Percentiles rank a stretch among this genome's conserved stretches.
Conservation (phyloP, 2,888 invertebrate genomes). For the Lithophane ornitopus region DNA sequence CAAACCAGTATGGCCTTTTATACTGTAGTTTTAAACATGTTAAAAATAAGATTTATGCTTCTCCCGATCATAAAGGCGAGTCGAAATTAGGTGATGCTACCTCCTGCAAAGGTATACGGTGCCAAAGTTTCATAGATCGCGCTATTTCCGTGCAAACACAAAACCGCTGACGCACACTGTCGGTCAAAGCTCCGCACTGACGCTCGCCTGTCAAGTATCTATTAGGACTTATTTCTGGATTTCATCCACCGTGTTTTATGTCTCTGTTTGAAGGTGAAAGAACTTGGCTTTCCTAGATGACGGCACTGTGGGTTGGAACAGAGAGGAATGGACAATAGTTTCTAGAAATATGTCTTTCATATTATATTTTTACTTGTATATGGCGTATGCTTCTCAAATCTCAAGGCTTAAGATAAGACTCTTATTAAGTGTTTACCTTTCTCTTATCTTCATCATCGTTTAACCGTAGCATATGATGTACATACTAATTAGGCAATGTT, state of each 20-base stretch:
- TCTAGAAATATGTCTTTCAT: constrained; percentile 16
- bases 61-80: constrained; percentile 67
- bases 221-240: constrained; percentile 68
- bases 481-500: constrained; percentile 30
- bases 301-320: constrained; percentile 7
- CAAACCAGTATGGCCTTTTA: constrained; percentile 12
- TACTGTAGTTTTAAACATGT: constrained; percentile 17
- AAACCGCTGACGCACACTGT: constrained; percentile 66
- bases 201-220: constrained; percentile 68
- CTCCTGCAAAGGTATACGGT: constrained; percentile 83
- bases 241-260: constrained; percentile 63
- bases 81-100: constrained; percentile 73
- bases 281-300: constrained; percentile 51
- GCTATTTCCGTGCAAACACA: constrained; percentile 80
- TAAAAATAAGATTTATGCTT: constrained; percentile 65
- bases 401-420: constrained; percentile 24
- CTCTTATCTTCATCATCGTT: constrained; percentile 30
- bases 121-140: constrained; percentile 82
- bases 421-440: constrained; percentile 26
- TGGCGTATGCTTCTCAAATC: constrained; percentile 13
- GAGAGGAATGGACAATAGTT: constrained; percentile 11
- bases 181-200: constrained; percentile 79
- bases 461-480: constrained; percentile 22
- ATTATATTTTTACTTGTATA: constrained; percentile 20
- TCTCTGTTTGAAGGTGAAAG: constrained; percentile 63